Evolutionary conservation across 2,888 invertebrate species (phyloP).

Genomic region (Vesta saturnalis): DNA sequence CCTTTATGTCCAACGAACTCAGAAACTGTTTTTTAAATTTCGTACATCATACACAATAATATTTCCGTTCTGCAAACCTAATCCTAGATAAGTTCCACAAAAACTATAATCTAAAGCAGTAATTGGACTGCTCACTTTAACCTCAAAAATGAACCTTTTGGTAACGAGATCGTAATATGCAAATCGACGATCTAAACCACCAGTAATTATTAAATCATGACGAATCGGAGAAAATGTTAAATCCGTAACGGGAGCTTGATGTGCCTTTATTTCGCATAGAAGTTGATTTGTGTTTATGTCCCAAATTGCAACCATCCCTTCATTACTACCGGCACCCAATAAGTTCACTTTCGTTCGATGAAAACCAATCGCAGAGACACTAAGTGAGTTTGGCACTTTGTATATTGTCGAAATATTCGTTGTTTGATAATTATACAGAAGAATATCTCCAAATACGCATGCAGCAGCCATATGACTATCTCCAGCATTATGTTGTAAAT

Average conservation of each 20-base stretch:
- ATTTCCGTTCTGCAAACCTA: conserved; percentile 67
- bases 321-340: conserved; percentile 56
- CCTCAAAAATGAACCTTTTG: conserved; percentile 56
- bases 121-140: conserved; percentile 52
- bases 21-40: conserved; percentile 63
- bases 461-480: conserved; percentile 57
- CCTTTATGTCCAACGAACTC: conserved; percentile 65
- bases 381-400: conserved; percentile 54
- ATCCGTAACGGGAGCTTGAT: conserved; percentile 69
- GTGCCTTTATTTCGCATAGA: conserved; percentile 57
- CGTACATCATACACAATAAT: conserved; percentile 68
- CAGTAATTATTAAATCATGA: conserved; percentile 66
- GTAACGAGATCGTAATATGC: conserved; percentile 66
- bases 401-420: conserved; percentile 51
- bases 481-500: conserved; percentile 54
- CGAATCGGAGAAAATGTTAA: conserved; percentile 67
- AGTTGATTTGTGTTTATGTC: conserved; percentile 55
- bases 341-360: conserved; percentile 54
- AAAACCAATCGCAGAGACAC: conserved; percentile 50
- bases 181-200: conserved; percentile 68
- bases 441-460: conserved; percentile 55
- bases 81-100: conserved; percentile 64
- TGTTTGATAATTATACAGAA: conserved; percentile 54
- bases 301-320: conserved; percentile 59
- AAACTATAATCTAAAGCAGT: conserved; percentile 55